Percentiles rank a stretch among this genome's conserved stretches.
These are phyloP conservation scores for Crotalus helleri DNA, from an alignment of 2,113 vertebrate species.

Conservation along the genomic window DNA sequence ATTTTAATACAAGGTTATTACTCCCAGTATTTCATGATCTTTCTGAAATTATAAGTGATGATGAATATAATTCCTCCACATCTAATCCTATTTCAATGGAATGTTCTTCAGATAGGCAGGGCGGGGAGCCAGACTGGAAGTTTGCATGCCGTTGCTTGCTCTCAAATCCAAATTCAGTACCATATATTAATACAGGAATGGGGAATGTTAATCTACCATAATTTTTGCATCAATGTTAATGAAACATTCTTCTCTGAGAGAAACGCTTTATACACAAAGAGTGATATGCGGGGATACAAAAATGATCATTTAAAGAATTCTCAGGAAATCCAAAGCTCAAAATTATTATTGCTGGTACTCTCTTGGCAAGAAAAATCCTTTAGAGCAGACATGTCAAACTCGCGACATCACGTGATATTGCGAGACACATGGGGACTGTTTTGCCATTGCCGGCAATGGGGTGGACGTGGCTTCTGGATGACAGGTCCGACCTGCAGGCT, in stretches of 20 bases:
- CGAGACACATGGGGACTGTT: no score
- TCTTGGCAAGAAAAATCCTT: neutral
- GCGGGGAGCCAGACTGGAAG: neutral
- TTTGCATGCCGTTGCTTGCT: neutral
- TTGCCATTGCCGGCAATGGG: no score
- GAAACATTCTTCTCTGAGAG: neutral
- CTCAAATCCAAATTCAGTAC: neutral
- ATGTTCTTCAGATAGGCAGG: neutral
- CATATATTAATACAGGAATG: neutral
- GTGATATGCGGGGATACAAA: neutral
- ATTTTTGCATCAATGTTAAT: neutral
- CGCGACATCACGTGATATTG: no score
- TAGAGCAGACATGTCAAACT: neutral
- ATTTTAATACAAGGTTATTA: neutral
- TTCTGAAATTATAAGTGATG: neutral
- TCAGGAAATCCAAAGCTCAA: neutral
- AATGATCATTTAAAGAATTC: neutral
- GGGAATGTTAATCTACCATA: neutral
- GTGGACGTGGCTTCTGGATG: no score
- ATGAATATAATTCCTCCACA: neutral
- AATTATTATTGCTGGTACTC: neutral
- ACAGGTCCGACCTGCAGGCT: no score
- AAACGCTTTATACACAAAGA: neutral
- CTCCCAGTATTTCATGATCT: neutral
- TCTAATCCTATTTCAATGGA: neutral